A percentile compares a stretch with the other conserved stretches of the same genome.
These are phyloP conservation scores for Platorchestia sp. DNA, from an alignment of 1,140 invertebrate genomes.

Conservation along the genomic window DNA sequence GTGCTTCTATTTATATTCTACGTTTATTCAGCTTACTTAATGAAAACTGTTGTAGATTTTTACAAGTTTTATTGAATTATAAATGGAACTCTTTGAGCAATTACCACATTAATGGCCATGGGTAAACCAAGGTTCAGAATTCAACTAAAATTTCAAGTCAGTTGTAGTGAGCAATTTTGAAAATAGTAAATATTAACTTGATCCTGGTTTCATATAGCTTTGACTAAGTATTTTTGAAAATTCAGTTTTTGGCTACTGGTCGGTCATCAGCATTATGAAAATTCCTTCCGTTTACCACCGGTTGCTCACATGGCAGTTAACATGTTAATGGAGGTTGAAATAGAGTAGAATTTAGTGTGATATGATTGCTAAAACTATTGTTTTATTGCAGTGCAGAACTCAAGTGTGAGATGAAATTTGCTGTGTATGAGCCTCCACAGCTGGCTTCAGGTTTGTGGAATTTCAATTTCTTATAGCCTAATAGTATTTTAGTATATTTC, in stretches of 20 bases:
- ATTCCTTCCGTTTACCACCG: neutral
- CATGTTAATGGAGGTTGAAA: neutral
- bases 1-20: too few species aligned
- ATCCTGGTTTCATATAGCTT: neutral
- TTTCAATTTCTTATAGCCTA: slow-evolving; percentile 63
- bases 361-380: neutral
- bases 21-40: too few species aligned
- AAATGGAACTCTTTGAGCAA: too few species aligned
- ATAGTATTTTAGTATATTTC: neutral
- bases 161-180: too few species aligned
- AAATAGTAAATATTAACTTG: neutral
- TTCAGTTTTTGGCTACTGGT: neutral
- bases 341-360: too few species aligned
- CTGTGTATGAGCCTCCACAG: slow-evolving; percentile 87
- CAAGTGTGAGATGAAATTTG: slow-evolving; percentile 94
- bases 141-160: too few species aligned
- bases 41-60: too few species aligned
- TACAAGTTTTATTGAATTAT: too few species aligned
- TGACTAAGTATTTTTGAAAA: neutral
- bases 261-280: neutral
- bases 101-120: too few species aligned
- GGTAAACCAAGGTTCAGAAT: too few species aligned
- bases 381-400: slow-evolving; percentile 78
- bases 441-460: slow-evolving; percentile 74
- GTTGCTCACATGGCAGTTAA: neutral